A percentile compares a stretch with the other conserved stretches of the same genome.
phyloP scores from a whole-genome alignment of 2,797 vertebrate genomes.

The Bradypodion pumilum region DNA sequence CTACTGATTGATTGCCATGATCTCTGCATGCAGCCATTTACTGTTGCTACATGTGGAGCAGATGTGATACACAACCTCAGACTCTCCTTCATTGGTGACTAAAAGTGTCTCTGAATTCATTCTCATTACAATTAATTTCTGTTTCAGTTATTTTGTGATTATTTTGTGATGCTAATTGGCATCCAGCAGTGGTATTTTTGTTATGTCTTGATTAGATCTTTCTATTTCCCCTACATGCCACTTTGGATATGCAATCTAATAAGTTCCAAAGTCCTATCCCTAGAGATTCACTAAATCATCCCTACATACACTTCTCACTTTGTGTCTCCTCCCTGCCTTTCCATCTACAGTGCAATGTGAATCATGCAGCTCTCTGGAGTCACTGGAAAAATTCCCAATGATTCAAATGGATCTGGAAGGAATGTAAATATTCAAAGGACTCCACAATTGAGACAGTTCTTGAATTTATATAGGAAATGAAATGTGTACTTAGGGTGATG shows the following conservation, averaged over 20 bases:
- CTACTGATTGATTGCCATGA: background rate
- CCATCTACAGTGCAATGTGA: background rate
- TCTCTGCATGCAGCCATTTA: background rate
- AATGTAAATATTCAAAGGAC: background rate
- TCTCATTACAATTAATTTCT: constrained; percentile 45
- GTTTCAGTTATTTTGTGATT: constrained; percentile 34
- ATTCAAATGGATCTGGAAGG: constrained; percentile 18
- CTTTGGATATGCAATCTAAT: background rate
- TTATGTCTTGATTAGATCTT: constrained; percentile 22
- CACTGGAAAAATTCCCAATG: background rate
- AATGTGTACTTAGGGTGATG: background rate
- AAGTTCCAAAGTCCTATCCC: background rate
- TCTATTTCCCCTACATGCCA: constrained; percentile 20
- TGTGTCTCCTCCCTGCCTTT: background rate
- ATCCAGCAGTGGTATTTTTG: constrained; percentile 28
- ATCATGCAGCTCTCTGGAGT: constrained; percentile 4
- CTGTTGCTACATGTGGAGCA: constrained; percentile 9
- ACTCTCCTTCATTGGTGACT: constrained; percentile 40
- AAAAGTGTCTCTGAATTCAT: background rate
- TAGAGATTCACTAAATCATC: constrained; percentile 1
- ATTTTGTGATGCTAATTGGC: constrained; percentile 43
- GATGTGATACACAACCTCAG: background rate
- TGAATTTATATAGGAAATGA: constrained; percentile 13
- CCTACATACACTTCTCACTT: background rate
- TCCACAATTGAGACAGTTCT: background rate